A percentile compares a stretch with the other conserved stretches of the same genome.
Conservation (phyloP, 2,888 invertebrate genomes). For the Bugulina stolonifera region DNA sequence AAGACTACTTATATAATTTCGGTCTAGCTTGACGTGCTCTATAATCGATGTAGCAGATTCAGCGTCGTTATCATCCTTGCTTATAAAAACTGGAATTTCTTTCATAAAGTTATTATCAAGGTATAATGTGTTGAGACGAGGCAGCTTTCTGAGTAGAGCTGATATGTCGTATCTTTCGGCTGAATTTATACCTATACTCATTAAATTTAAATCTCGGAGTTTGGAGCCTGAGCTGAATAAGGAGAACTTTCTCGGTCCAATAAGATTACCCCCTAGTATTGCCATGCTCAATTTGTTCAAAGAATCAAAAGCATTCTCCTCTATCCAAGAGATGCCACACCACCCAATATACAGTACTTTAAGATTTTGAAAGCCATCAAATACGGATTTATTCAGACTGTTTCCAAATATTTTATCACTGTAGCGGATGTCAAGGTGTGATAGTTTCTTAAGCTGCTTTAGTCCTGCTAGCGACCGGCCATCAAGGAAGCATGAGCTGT, state of each 20-base stretch:
- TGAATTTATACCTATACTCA: not conserved
- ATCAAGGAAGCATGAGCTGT: not conserved
- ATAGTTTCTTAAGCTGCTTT: not conserved
- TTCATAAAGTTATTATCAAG: not conserved
- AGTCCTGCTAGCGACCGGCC: not conserved
- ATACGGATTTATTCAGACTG: not conserved
- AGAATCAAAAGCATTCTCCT: not conserved
- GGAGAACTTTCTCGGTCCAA: not conserved
- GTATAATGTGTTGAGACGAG: not conserved
- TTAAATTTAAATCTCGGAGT: not conserved
- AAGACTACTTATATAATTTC: not conserved
- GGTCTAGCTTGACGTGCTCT: not conserved
- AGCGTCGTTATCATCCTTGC: not conserved
- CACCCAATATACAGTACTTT: not conserved
- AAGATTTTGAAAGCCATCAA: not conserved
- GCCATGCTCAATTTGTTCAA: not conserved
- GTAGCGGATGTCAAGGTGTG: not conserved
- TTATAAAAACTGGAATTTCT: not conserved
- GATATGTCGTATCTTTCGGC: not conserved
- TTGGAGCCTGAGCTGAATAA: not conserved
- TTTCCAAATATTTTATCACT: not conserved
- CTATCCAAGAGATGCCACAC: not conserved
- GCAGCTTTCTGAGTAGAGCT: not conserved
- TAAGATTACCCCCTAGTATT: not conserved
- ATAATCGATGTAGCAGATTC: not conserved